phyloP scores from a whole-genome alignment of 2,797 vertebrate species.

The Pteronotus mesoamericanus region DNA sequence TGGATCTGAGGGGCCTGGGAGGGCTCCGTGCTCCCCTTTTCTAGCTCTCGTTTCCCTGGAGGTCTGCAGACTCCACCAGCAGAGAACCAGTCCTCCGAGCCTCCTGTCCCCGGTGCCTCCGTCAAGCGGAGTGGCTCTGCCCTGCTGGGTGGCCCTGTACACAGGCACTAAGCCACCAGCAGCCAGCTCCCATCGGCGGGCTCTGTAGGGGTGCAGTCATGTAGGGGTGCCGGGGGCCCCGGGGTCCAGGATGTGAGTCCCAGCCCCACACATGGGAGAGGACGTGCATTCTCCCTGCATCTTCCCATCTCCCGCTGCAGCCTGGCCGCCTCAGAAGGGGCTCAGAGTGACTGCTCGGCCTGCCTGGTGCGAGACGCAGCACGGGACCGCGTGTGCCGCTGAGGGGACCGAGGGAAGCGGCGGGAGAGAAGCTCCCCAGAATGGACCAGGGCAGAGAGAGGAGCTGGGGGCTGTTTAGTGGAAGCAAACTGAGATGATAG shows the following conservation, averaged over 20 bases:
- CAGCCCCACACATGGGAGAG: not conserved
- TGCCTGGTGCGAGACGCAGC: not conserved
- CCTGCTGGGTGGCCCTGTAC: too few relatives aligned
- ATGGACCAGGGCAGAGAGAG: not conserved
- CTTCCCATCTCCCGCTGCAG: not conserved
- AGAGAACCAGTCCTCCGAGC: not conserved
- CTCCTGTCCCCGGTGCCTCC: not conserved
- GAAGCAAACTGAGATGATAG: not conserved
- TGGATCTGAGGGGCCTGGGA: not conserved
- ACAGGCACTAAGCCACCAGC: not conserved
- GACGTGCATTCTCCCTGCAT: not conserved
- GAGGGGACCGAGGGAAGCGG: rapidly evolving
- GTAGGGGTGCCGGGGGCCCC: too few relatives aligned
- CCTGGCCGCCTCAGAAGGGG: not conserved
- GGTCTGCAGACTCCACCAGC: not conserved
- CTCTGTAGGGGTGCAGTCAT: not conserved
- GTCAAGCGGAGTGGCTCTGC: not conserved
- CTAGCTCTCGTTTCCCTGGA: rapidly evolving
- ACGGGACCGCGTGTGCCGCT: not conserved
- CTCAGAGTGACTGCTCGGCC: not conserved
- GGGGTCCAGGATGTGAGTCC: not conserved
- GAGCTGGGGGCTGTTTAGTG: not conserved
- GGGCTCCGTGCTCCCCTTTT: not conserved
- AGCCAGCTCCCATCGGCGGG: rapidly evolving
- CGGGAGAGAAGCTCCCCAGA: not conserved